Evolutionary conservation across 2,113 vertebrate genomes (phyloP).

Genomic region (Saccopteryx bilineata): DNA sequence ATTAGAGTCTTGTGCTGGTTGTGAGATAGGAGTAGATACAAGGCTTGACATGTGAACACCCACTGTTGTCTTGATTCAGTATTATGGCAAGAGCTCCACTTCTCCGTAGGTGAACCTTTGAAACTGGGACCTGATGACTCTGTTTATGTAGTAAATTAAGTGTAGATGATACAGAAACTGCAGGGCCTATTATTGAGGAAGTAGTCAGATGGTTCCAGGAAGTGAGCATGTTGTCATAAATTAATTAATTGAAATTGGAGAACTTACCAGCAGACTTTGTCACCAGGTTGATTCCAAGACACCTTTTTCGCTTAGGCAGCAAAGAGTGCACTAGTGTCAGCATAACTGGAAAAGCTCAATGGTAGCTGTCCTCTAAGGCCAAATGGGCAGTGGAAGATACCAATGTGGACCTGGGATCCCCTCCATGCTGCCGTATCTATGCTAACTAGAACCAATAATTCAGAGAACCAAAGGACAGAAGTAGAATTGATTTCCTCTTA

Average conservation of each 20-base stretch:
- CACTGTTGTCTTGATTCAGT: neutral
- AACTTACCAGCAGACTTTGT: neutral
- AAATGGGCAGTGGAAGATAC: neutral
- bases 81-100: neutral
- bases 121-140: neutral
- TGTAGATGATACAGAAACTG: neutral
- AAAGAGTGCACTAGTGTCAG: neutral
- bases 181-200: neutral
- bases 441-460: neutral
- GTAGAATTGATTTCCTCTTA: neutral
- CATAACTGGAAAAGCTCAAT: neutral
- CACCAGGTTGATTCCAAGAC: fast-evolving
- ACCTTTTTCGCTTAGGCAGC: neutral
- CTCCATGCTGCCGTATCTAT: neutral
- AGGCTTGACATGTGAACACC: neutral
- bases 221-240: neutral
- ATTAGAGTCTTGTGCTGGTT: neutral
- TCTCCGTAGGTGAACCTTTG: neutral
- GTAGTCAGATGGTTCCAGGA: neutral
- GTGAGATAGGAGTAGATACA: neutral
- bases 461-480: neutral
- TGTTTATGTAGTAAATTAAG: neutral
- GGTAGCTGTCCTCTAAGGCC: neutral
- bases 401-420: neutral
- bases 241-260: neutral